A percentile compares a stretch with the other conserved stretches of the same genome.
These are phyloP conservation scores for Octonoba sinensis DNA, from an alignment of 2,888 invertebrate genomes.

Conservation along the genomic window DNA sequence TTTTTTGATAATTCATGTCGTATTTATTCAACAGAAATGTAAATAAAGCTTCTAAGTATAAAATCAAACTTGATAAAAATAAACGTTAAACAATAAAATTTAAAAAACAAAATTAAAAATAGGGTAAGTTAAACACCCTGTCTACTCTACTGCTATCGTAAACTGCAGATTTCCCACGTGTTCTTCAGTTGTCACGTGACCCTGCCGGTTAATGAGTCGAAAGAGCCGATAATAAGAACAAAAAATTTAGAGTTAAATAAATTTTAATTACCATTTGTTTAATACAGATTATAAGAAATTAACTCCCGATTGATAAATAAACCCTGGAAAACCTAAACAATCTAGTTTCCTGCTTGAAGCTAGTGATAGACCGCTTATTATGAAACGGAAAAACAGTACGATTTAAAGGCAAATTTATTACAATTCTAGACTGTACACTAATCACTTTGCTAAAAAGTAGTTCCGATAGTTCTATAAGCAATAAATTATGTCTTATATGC, in stretches of 20 bases:
- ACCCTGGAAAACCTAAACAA: not conserved
- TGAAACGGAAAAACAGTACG: no score
- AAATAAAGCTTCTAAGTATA: not conserved
- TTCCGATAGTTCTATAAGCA: not conserved
- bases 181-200: slow-evolving; percentile 49
- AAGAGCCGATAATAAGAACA: no score
- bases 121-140: slow-evolving; percentile 28
- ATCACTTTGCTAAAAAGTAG: not conserved
- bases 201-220: not conserved
- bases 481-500: not conserved
- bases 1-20: slow-evolving; percentile 73
- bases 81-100: slow-evolving; percentile 7
- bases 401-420: no score
- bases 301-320: not conserved
- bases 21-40: not conserved
- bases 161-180: slow-evolving; percentile 49
- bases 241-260: no score
- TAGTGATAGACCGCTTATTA: no score
- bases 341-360: no score
- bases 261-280: not conserved
- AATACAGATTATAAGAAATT: not conserved
- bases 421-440: not conserved
- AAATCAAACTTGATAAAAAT: not conserved
- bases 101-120: slow-evolving; percentile 36
- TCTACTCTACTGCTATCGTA: slow-evolving; percentile 3